Base-by-base conservation (phyloP, 1,140 invertebrate species). In the Apis florea region DNA sequence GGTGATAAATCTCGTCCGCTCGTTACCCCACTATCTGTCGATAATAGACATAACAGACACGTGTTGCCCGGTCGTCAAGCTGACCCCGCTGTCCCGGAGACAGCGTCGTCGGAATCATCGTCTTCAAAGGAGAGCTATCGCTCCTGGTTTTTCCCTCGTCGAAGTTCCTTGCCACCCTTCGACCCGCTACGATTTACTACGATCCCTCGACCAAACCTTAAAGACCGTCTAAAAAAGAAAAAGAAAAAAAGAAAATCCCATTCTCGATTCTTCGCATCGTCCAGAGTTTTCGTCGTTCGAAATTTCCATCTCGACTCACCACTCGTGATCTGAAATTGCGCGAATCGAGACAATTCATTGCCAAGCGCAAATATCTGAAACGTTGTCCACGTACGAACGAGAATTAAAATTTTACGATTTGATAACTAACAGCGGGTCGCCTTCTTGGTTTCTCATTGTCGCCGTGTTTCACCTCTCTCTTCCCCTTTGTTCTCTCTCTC, bases 11-110 rank as follows among this genome's bases (percentile, higher is more conserved):
- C 90, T 88, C 82, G 66, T 74, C 83, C 74, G 82, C 85, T 88
- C 79, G 85, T 90, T 89, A 89, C 79, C 83, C 82, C 79, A 79
- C 88, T 92, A 90, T 91, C 91, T 87, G 83, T 84, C 85, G 90
- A 89, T 88, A 92, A 90, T 89, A 86, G 89, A 88, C 90, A 90
- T 92, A 92, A 92, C 85, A 90, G 90, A 90, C 92, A 93, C 92
- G 92, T 93, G 92, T 92, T 92, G 89, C 89, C 82, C 67, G 85
- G 79, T 91, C 88, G 85, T 91, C 89, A 85, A 85, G 78, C 86
- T 92, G 89, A 89, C 91, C 88, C 79, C 80, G 89, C 72, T 82
- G 79, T 81, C 63, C 82, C 68, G 61, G 69, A 77, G 70, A 82
- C 83, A n/a, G 58, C 75, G 79, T 83, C 76, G 74, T 78, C 83